phyloP scores from a whole-genome alignment of 1,140 invertebrate species.

The Mactra quadrangularis region DNA sequence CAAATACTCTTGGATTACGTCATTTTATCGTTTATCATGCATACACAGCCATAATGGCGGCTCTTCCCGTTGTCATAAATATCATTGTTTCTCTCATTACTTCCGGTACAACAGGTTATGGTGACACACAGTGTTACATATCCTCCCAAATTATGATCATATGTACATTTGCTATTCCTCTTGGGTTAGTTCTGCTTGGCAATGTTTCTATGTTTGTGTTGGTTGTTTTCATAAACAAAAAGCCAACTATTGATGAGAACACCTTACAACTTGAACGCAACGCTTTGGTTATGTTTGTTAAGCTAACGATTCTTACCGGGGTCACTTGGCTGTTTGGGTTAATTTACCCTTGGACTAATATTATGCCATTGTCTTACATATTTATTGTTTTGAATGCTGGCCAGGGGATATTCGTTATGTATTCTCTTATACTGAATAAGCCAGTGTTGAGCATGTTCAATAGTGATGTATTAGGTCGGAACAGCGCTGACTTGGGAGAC shows the following conservation, averaged over 20 bases:
- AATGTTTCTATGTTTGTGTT: background rate
- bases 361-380: background rate
- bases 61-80: background rate
- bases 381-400: background rate
- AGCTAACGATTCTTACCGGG: background rate
- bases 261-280: background rate
- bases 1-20: background rate
- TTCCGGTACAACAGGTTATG: background rate
- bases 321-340: slow-evolving; percentile 1
- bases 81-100: background rate
- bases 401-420: background rate
- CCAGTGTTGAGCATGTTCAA: background rate
- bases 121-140: slow-evolving; percentile 3
- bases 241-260: background rate
- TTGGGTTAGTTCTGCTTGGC: background rate
- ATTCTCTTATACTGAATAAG: background rate
- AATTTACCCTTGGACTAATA: background rate
- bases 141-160: background rate
- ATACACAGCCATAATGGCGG: background rate
- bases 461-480: too few species aligned
- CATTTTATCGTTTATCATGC: background rate
- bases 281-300: background rate
- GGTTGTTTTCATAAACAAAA: background rate
- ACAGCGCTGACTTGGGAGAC: too few species aligned
- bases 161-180: background rate